phyloP scores from a whole-genome alignment of 2,797 vertebrate species.

The Merluccius polli region DNA sequence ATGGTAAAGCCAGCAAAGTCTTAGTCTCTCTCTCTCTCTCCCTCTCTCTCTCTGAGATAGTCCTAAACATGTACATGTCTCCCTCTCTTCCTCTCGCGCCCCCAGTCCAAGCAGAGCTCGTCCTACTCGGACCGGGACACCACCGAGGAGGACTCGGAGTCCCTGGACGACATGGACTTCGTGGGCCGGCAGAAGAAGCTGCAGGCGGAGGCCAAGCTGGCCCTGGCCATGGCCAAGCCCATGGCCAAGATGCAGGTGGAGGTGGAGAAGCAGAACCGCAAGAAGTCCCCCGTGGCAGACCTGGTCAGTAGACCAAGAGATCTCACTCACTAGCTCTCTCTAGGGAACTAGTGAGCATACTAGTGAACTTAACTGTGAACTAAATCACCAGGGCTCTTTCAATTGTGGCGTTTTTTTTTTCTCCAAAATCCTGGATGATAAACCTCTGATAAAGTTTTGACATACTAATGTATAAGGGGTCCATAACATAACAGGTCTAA shows the following conservation, averaged over 20 bases:
- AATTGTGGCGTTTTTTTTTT: too few species aligned
- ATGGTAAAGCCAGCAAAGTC: constrained; percentile 66
- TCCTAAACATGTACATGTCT: background rate
- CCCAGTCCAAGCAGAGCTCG: constrained; percentile 96
- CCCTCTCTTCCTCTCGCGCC: background rate
- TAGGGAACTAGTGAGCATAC: too few species aligned
- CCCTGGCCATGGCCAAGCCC: constrained; percentile 95
- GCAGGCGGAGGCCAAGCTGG: constrained; percentile 95
- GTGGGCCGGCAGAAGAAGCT: constrained; percentile 95
- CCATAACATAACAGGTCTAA: too few species aligned
- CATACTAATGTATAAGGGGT: too few species aligned
- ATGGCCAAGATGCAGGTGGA: constrained; percentile 99
- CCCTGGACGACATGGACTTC: constrained; percentile 98
- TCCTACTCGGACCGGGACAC: constrained; percentile 98
- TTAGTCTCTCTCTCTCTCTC: too few species aligned
- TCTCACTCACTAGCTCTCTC: background rate
- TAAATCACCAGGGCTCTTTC: too few species aligned
- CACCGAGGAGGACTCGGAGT: constrained; percentile 94
- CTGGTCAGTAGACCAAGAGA: constrained; percentile 75
- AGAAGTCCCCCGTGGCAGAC: constrained; percentile 96
- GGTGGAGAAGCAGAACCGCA: constrained; percentile 98
- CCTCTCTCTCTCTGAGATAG: too few species aligned
- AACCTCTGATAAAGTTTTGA: too few species aligned
- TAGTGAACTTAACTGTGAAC: too few species aligned
- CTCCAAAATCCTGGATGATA: too few species aligned